Conservation (phyloP, 2,113 vertebrate genomes). For the Heptranchias perlo region DNA sequence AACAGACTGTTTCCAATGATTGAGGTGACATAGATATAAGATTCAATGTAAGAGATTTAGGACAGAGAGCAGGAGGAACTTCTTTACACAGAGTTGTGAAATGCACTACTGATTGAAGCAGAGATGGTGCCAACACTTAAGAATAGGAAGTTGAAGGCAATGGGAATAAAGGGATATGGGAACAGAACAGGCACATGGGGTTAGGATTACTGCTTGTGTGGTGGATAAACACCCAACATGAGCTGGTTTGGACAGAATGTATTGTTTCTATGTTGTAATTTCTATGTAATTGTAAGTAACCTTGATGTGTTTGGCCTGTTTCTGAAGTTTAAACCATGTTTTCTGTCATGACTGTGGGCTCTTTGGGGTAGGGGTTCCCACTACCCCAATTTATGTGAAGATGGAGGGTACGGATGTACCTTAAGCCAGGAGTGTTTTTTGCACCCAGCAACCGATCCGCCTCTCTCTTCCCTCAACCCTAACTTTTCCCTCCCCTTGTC, state of each 20-base stretch:
- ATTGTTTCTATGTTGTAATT: not conserved
- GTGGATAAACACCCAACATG: not conserved
- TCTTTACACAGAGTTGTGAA: not conserved
- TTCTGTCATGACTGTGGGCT: not conserved
- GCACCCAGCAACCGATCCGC: not conserved
- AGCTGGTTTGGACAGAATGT: not conserved
- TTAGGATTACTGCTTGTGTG: not conserved
- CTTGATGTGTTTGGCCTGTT: not conserved
- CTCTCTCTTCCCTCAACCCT: not conserved
- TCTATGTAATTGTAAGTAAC: not conserved
- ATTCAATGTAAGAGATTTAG: not conserved
- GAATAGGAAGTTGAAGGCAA: not conserved
- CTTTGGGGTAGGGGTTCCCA: not conserved
- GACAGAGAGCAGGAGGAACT: not conserved
- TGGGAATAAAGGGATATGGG: not conserved
- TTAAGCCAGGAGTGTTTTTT: not conserved
- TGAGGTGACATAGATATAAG: not conserved
- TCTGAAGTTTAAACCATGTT: not conserved
- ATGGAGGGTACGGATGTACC: not conserved
- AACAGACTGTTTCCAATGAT: not conserved
- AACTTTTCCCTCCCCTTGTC: not conserved
- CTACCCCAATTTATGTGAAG: not conserved
- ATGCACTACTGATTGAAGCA: not conserved
- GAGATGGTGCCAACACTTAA: not conserved
- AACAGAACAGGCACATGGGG: not conserved